Percentiles rank a stretch among this genome's conserved stretches.
These are phyloP conservation scores for Gambusia affinis DNA, from an alignment of 2,113 vertebrate genomes.

Conservation along the genomic window DNA sequence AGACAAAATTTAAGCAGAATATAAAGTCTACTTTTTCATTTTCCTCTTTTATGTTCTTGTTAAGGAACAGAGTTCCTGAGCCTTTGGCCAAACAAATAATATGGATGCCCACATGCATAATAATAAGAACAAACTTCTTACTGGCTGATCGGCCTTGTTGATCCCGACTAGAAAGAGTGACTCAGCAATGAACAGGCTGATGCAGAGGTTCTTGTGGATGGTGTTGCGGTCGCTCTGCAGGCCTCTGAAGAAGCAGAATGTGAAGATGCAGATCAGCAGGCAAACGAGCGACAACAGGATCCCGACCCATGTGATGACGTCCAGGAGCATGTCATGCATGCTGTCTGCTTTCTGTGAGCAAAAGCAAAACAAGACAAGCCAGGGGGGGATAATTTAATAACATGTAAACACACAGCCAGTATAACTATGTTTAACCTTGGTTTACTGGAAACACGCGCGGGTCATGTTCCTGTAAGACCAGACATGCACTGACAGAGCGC, in stretches of 20 bases:
- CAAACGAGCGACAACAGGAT: constrained; percentile 97
- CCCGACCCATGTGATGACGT: constrained; percentile 98
- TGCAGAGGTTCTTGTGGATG: constrained; percentile 98
- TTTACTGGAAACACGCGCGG: constrained; percentile 21
- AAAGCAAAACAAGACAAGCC: neutral
- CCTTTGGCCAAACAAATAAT: neutral
- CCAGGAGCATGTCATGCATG: constrained; percentile 93
- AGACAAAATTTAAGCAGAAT: neutral
- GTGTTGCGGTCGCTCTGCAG: constrained; percentile 98
- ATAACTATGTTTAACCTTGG: constrained; percentile 14
- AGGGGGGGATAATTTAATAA: neutral
- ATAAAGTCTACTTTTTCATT: neutral
- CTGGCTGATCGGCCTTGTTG: constrained; percentile 96
- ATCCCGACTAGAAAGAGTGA: constrained; percentile 96
- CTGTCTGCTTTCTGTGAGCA: constrained; percentile 87
- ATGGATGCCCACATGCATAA: neutral
- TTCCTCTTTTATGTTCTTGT: too few species aligned
- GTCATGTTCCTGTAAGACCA: constrained; percentile 27
- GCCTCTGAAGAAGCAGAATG: constrained; percentile 98
- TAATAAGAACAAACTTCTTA: constrained; percentile 69
- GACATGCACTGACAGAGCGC: constrained; percentile 1
- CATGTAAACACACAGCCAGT: neutral
- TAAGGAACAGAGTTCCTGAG: neutral
- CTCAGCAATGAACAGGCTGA: constrained; percentile 97
- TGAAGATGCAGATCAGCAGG: constrained; percentile 99